Percentiles rank a stretch among this genome's conserved stretches.
Evolutionary conservation across 2,797 vertebrate species (phyloP).

Genomic region (Avahi laniger): DNA sequence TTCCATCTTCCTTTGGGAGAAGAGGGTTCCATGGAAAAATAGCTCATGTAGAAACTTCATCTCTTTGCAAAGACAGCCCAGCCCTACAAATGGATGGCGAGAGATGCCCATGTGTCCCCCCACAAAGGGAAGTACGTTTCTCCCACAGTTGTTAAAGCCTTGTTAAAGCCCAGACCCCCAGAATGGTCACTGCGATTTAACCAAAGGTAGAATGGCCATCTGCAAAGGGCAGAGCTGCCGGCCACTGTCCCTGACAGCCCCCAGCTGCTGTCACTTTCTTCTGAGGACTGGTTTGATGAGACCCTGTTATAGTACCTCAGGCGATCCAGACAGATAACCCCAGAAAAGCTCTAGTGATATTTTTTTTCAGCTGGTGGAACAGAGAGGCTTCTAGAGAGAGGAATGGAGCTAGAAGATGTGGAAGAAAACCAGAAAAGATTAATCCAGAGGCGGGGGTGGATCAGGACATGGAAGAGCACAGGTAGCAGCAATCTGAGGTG

Average conservation of each 20-base stretch:
- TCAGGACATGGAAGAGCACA: background rate
- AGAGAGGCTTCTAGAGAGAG: background rate
- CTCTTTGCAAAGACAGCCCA: background rate
- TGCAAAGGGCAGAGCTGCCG: background rate
- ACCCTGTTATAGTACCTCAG: background rate
- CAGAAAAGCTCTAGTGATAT: background rate
- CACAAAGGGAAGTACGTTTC: fast-evolving
- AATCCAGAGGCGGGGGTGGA: background rate
- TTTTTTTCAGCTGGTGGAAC: background rate
- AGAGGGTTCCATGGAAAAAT: background rate
- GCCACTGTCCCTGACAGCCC: background rate
- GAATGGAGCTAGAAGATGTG: background rate
- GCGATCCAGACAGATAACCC: background rate
- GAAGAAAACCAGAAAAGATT: background rate
- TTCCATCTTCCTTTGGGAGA: background rate
- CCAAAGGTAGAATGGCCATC: background rate
- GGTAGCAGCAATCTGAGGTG: background rate
- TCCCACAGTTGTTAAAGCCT: too few relatives aligned
- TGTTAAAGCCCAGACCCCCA: background rate
- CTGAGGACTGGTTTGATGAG: background rate
- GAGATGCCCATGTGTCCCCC: fast-evolving
- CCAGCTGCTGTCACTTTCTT: background rate
- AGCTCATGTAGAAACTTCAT: background rate
- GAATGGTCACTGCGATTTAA: background rate
- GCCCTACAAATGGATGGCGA: background rate